phyloP scores from a whole-genome alignment of 2,888 invertebrate species.

The Koerneria pararmatus region DNA sequence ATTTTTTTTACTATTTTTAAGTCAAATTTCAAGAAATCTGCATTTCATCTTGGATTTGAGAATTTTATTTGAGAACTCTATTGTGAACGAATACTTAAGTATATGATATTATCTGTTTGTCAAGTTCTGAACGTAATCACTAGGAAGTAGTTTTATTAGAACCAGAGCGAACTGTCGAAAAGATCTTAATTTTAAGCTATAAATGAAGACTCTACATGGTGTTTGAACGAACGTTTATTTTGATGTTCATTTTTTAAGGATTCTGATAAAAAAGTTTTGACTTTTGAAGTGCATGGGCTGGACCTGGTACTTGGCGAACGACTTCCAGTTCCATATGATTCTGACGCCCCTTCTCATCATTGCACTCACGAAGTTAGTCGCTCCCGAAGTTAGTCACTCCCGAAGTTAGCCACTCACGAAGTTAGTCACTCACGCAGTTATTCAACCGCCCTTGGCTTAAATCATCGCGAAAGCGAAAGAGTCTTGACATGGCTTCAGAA shows the following conservation, averaged over 20 bases:
- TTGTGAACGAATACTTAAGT: too few species aligned
- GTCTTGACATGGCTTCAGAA: background rate
- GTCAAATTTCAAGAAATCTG: too few species aligned
- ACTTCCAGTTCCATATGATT: slow-evolving; percentile 71
- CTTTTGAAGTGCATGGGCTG: slow-evolving; percentile 69
- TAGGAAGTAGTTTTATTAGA: too few species aligned
- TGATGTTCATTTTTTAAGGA: background rate
- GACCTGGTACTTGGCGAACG: slow-evolving; percentile 73
- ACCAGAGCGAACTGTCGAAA: too few species aligned
- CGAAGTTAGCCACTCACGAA: background rate
- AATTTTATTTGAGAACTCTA: too few species aligned
- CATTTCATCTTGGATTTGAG: too few species aligned
- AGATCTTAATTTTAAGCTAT: background rate
- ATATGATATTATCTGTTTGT: too few species aligned
- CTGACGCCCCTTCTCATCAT: slow-evolving; percentile 70
- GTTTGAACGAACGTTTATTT: too few species aligned
- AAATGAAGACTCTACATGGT: too few species aligned
- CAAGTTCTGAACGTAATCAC: too few species aligned
- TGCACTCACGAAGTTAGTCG: slow-evolving; percentile 62
- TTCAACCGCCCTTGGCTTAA: slow-evolving; percentile 1
- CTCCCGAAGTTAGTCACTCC: background rate
- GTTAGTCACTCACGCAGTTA: too few species aligned
- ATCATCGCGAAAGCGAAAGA: background rate
- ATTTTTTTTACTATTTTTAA: too few species aligned
- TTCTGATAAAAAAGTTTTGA: background rate